These are phyloP conservation scores for Notothenia coriiceps DNA, from an alignment of 2,113 vertebrate genomes.

Conservation along the genomic window DNA sequence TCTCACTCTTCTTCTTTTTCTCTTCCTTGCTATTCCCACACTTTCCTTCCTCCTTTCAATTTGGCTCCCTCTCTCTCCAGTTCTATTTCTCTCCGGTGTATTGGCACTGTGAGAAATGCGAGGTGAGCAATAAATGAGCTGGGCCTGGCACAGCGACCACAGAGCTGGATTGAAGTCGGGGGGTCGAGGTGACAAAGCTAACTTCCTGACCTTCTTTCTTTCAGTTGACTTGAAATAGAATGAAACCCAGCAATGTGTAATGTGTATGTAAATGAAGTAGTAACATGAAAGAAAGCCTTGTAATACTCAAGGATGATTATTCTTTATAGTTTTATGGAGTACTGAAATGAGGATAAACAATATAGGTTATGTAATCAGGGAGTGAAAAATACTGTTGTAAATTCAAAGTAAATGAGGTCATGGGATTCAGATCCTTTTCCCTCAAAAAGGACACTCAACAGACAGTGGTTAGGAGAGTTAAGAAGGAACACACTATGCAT, in stretches of 20 bases:
- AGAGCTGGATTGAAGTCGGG: constrained; percentile 34
- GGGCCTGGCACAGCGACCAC: constrained; percentile 52
- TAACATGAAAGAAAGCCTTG: constrained; percentile 1
- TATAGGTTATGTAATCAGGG: constrained; percentile 17
- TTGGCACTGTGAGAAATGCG: constrained; percentile 70
- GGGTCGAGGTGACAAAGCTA: constrained; percentile 35
- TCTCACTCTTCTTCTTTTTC: constrained; percentile 10
- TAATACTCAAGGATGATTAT: neutral
- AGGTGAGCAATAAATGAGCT: constrained; percentile 74
- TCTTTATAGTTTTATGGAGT: neutral
- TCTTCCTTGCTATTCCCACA: neutral
- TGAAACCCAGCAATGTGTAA: neutral
- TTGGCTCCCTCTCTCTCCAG: constrained; percentile 27
- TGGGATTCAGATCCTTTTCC: neutral
- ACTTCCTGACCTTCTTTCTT: constrained; percentile 46
- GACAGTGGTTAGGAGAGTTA: no score
- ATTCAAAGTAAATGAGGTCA: neutral
- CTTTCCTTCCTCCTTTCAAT: constrained; percentile 23
- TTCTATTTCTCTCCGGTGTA: constrained; percentile 51
- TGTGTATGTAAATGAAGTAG: neutral
- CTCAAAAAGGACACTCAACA: neutral
- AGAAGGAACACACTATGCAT: no score
- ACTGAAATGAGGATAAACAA: neutral
- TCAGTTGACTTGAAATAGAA: neutral
- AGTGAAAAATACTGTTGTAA: neutral